phyloP scores from a whole-genome alignment of 2,797 vertebrate species.

The Serranus cabrilla region DNA sequence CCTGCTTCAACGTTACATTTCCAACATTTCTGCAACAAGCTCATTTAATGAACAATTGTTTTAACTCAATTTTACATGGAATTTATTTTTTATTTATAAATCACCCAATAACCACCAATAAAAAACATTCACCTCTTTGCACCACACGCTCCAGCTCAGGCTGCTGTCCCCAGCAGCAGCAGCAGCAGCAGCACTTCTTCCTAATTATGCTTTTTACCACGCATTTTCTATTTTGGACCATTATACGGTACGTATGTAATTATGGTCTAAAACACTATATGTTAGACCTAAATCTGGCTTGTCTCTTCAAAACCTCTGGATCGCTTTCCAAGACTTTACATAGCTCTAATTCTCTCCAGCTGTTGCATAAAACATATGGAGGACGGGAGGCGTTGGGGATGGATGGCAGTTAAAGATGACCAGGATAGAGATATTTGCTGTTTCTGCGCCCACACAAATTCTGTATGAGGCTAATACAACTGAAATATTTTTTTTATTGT shows the following conservation, averaged over 20 bases:
- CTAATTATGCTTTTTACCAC: slow-evolving; percentile 76
- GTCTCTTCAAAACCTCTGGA: slow-evolving; percentile 74
- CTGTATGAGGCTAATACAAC: not conserved
- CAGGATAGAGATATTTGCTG: slow-evolving; percentile 40
- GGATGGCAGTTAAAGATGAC: slow-evolving; percentile 51
- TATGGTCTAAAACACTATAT: slow-evolving; percentile 82
- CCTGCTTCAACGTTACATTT: too few relatives aligned
- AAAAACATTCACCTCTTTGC: slow-evolving; percentile 29
- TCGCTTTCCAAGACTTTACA: slow-evolving; percentile 69
- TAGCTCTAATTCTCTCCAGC: slow-evolving; percentile 78
- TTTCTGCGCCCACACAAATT: slow-evolving; percentile 17
- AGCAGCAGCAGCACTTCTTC: slow-evolving; percentile 59
- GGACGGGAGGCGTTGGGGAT: slow-evolving; percentile 46
- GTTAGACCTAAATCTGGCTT: slow-evolving; percentile 79
- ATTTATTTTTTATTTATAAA: slow-evolving; percentile 26
- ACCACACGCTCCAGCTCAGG: slow-evolving; percentile 23
- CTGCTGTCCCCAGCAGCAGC: slow-evolving; percentile 37
- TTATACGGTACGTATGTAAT: slow-evolving; percentile 77
- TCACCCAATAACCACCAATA: slow-evolving; percentile 23
- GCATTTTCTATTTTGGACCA: slow-evolving; percentile 76
- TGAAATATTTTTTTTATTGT: slow-evolving; percentile 22
- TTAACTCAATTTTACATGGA: not conserved
- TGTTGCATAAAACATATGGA: slow-evolving; percentile 69
- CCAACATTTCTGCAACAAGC: too few relatives aligned
- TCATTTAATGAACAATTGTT: not conserved